These are phyloP conservation scores for Setipinna tenuifilis DNA, from an alignment of 2,797 vertebrate genomes.

Conservation along the genomic window DNA sequence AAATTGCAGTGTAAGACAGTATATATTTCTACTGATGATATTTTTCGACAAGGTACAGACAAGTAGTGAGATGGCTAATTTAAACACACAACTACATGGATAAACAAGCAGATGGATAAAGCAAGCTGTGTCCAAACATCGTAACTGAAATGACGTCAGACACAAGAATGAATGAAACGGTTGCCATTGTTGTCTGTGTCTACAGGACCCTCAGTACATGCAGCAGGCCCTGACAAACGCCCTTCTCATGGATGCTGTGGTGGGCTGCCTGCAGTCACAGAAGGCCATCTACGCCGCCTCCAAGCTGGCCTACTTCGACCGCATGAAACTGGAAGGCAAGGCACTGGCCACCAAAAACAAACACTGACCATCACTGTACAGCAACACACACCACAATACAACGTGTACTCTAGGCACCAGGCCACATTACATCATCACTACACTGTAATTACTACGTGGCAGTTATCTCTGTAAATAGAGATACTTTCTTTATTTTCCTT, in stretches of 20 bases:
- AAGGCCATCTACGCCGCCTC: conserved; percentile 89
- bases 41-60: not conserved
- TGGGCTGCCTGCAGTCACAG: conserved; percentile 87
- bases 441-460: not conserved
- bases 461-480: not conserved
- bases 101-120: not conserved
- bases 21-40: not conserved
- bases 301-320: conserved; percentile 91
- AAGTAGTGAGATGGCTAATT: not conserved
- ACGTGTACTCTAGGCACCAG: not conserved
- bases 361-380: not conserved
- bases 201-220: conserved; percentile 94
- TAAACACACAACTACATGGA: not conserved
- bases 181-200: not conserved
- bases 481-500: not conserved
- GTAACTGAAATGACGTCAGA: not conserved
- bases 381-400: not conserved
- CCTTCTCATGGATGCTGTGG: conserved; percentile 94
- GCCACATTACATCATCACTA: not conserved
- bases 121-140: not conserved
- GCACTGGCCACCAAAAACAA: not conserved
- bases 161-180: not conserved
- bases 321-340: conserved; percentile 86
- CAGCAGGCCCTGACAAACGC: conserved; percentile 94
- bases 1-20: no score